A percentile compares a stretch with the other conserved stretches of the same genome.
phyloP scores from a whole-genome alignment of 1,140 invertebrate genomes.

The Adelges cooleyi region DNA sequence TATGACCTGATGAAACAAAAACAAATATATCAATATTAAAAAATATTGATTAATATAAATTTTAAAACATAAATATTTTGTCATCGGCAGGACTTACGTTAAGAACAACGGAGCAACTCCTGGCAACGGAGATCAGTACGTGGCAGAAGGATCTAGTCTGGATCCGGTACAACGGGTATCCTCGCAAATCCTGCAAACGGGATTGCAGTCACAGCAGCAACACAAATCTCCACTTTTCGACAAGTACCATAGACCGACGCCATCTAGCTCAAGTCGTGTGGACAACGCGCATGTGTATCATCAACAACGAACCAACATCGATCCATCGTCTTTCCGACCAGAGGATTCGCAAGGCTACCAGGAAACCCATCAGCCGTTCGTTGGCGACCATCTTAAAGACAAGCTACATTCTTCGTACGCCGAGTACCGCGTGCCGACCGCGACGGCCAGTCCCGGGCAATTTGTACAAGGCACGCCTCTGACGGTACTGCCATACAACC shows the following conservation, averaged over 20 bases:
- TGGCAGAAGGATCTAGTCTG: constrained; percentile 5
- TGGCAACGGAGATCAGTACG: neutral
- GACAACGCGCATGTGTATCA: constrained; percentile 10
- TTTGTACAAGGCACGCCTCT: neutral
- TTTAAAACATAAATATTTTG: too few relatives aligned
- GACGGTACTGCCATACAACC: neutral
- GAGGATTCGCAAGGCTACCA: constrained; percentile 2
- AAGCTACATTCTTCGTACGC: neutral
- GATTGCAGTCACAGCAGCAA: neutral
- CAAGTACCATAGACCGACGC: constrained; percentile 6
- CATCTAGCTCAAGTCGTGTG: neutral
- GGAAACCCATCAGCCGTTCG: constrained; percentile 17
- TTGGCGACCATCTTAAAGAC: constrained; percentile 12
- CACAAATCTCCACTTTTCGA: neutral
- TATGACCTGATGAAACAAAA: too few relatives aligned
- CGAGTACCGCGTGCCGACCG: neutral
- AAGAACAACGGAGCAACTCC: neutral
- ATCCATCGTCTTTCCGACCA: neutral
- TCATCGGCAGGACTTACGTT: neutral
- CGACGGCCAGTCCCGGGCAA: neutral
- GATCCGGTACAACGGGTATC: neutral
- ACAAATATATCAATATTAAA: too few relatives aligned
- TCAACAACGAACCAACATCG: constrained; percentile 7
- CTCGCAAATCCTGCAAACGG: neutral
- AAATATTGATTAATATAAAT: too few relatives aligned